phyloP scores from a whole-genome alignment of 1,140 invertebrate genomes.

The Pteromalus puparum region DNA sequence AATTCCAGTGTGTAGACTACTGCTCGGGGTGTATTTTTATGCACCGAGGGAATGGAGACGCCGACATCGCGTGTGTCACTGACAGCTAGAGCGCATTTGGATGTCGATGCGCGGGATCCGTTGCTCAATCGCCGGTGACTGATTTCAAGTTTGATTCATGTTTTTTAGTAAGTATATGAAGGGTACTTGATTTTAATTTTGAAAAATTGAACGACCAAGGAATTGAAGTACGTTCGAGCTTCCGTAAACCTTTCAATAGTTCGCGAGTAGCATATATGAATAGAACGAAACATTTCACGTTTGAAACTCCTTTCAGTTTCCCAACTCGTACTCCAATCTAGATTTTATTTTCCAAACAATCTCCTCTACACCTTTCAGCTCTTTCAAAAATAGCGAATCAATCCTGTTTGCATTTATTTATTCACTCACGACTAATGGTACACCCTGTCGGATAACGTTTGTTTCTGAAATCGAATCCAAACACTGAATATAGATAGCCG shows the following conservation, averaged over 20 bases:
- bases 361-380: background rate
- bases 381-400: background rate
- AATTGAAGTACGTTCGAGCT: no score
- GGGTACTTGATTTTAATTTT: no score
- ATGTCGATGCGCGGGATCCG: conserved; percentile 14
- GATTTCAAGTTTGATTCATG: background rate
- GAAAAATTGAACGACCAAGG: no score
- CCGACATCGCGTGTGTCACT: conserved; percentile 28
- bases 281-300: background rate
- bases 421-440: background rate
- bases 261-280: background rate
- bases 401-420: background rate
- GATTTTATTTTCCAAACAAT: background rate
- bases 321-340: background rate
- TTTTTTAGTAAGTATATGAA: no score
- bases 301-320: no score
- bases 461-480: background rate
- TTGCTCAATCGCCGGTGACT: conserved; percentile 10
- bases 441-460: background rate
- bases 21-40: conserved; percentile 24
- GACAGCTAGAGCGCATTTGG: conserved; percentile 39
- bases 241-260: background rate
- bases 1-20: background rate
- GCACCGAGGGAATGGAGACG: background rate
- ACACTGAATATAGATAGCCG: background rate